Conservation (phyloP, 2,113 vertebrate species). For the Anolis sagrei region DNA sequence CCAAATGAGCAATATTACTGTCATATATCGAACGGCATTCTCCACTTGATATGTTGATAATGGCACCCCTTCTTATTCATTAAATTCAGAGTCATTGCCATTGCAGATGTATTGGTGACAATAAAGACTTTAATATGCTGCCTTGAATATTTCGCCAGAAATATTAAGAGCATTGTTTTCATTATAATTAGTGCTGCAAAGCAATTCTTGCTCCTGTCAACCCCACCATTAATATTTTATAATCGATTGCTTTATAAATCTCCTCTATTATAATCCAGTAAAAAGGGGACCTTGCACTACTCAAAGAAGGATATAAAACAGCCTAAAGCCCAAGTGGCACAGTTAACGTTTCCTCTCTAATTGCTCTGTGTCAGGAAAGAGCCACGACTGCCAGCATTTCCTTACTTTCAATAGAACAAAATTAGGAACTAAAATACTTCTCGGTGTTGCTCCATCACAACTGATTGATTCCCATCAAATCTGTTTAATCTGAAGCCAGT, state of each 20-base stretch:
- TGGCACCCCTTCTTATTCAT: conserved; percentile 41
- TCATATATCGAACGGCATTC: conserved; percentile 17
- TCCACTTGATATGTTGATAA: conserved; percentile 20
- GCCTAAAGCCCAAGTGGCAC: background rate
- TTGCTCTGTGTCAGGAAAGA: conserved; percentile 7
- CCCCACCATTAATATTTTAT: conserved; percentile 54
- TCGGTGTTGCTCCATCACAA: background rate
- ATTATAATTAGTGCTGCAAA: conserved; percentile 44
- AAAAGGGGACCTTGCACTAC: conserved; percentile 13
- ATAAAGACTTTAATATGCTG: conserved; percentile 11
- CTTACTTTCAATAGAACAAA: background rate
- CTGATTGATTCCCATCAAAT: conserved; percentile 15
- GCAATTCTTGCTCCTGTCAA: conserved; percentile 23
- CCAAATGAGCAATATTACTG: conserved; percentile 11
- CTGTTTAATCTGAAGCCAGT: conserved; percentile 17
- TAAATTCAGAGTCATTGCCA: conserved; percentile 33
- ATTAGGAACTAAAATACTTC: background rate
- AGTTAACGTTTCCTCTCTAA: conserved; percentile 34
- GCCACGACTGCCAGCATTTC: background rate
- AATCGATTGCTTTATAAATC: conserved; percentile 42
- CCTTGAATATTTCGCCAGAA: conserved; percentile 29
- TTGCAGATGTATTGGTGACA: conserved; percentile 46
- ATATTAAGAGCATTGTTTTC: conserved; percentile 29
- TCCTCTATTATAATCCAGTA: background rate
- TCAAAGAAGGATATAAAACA: background rate